Conservation (phyloP, 1,140 invertebrate species). For the Agrilus planipennis region DNA sequence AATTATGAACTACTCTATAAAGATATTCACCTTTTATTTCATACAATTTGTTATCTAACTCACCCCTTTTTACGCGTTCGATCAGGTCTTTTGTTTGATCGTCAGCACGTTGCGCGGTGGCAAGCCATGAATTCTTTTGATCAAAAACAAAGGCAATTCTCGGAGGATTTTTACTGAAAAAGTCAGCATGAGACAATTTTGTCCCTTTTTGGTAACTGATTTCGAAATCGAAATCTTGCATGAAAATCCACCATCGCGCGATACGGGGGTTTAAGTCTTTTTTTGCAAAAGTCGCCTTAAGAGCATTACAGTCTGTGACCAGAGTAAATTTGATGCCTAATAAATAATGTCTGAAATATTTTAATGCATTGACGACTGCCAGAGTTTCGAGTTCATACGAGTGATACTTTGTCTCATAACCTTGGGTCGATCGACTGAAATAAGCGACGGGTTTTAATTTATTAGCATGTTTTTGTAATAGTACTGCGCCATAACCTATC, state of each 20-base stretch:
- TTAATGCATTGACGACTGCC: slow-evolving; percentile 35
- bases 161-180: slow-evolving; percentile 16
- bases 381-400: slow-evolving; percentile 36
- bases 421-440: slow-evolving; percentile 26
- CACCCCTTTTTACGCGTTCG: too few relatives aligned
- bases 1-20: too few relatives aligned
- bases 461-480: slow-evolving; percentile 21
- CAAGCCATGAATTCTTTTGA: too few relatives aligned
- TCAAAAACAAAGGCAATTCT: too few relatives aligned
- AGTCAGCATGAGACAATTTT: slow-evolving; percentile 13
- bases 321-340: too few relatives aligned
- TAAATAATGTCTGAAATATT: slow-evolving; percentile 36
- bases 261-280: slow-evolving; percentile 28
- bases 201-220: slow-evolving; percentile 21
- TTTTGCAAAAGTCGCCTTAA: slow-evolving; percentile 19
- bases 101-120: too few relatives aligned
- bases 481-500: slow-evolving; percentile 23
- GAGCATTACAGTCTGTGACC: slow-evolving; percentile 28
- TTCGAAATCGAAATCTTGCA: slow-evolving; percentile 29
- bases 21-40: too few relatives aligned
- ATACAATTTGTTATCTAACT: too few relatives aligned
- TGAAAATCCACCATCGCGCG: slow-evolving; percentile 26
- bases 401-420: slow-evolving; percentile 32
- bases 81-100: too few relatives aligned
- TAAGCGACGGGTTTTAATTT: slow-evolving; percentile 32